Conservation (phyloP, 2,113 vertebrate species). For the Anhinga anhinga region DNA sequence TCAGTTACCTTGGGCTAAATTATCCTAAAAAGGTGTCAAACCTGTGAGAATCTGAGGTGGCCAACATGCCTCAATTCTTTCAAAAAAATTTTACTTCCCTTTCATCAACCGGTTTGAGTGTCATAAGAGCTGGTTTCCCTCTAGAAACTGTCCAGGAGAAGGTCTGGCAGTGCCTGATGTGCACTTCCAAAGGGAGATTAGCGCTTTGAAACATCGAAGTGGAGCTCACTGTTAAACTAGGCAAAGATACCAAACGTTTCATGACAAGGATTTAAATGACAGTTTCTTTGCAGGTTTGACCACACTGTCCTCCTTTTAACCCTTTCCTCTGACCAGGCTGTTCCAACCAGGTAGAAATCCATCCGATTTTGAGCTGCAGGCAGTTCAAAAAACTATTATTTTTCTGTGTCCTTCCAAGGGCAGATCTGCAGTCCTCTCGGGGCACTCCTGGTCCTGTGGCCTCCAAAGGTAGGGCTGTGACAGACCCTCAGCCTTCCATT, state of each 20-base stretch:
- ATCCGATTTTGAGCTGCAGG: background rate
- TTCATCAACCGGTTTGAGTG: background rate
- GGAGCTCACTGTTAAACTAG: background rate
- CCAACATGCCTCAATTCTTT: background rate
- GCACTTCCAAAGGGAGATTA: background rate
- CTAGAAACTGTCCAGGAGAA: background rate
- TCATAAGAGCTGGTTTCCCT: background rate
- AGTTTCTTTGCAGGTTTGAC: background rate
- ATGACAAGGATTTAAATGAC: background rate
- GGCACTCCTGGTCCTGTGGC: background rate
- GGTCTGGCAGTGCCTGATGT: background rate
- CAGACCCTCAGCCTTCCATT: background rate
- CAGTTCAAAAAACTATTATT: background rate
- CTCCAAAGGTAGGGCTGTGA: background rate
- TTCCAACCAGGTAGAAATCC: background rate
- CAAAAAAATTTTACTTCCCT: background rate
- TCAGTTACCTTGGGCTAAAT: background rate
- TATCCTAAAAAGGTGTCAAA: background rate
- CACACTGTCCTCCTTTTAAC: background rate
- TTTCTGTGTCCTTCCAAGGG: background rate
- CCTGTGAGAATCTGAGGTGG: background rate
- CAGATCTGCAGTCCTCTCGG: background rate
- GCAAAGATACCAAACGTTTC: constrained; percentile 5
- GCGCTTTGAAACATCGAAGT: background rate
- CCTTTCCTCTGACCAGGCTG: background rate